Evolutionary conservation across 2,113 vertebrate genomes (phyloP).

Genomic region (Lepus timidus): DNA sequence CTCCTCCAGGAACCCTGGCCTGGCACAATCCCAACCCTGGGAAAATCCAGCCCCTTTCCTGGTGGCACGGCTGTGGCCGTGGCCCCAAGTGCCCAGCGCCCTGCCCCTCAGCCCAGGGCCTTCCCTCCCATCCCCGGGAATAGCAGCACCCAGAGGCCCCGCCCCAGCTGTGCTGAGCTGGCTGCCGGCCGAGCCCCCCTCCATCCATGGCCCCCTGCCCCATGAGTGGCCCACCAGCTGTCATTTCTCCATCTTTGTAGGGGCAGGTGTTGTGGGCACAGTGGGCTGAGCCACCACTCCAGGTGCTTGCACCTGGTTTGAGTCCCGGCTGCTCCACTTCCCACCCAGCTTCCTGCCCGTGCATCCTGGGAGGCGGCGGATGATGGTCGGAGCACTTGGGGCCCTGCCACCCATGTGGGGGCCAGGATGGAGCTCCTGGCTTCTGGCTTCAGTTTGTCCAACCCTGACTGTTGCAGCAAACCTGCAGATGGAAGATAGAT

Average conservation of each 20-base stretch:
- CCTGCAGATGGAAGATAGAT: no score
- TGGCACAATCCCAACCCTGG: background rate
- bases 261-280: no score
- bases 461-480: no score
- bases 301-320: no score
- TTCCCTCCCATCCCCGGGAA: background rate
- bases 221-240: background rate
- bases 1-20: background rate
- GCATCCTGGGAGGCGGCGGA: no score
- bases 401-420: no score
- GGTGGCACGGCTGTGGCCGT: background rate
- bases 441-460: no score
- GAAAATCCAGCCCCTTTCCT: background rate
- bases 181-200: background rate
- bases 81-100: rapidly evolving
- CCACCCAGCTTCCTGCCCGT: no score
- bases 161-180: background rate
- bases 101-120: rapidly evolving
- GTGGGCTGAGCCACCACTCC: no score
- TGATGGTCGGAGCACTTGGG: no score
- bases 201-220: background rate
- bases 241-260: background rate
- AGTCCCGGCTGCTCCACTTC: no score
- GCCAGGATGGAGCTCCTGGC: no score
- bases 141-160: background rate